Conservation (phyloP, 2,797 vertebrate genomes). For the Tokudaia muenninki region DNA sequence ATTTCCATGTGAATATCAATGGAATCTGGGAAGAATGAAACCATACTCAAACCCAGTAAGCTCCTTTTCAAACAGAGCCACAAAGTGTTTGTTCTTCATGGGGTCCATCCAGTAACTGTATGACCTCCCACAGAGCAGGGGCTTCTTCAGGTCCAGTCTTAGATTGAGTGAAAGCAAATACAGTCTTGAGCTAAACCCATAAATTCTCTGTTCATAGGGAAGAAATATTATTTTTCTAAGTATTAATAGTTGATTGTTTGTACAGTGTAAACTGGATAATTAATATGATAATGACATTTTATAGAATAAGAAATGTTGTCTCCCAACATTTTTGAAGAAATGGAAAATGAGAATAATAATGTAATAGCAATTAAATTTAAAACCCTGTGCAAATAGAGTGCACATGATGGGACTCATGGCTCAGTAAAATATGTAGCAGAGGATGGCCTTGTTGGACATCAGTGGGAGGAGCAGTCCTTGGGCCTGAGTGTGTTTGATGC, state of each 20-base stretch:
- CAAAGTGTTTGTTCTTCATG: not conserved
- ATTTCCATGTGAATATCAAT: not conserved
- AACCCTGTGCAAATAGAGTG: not conserved
- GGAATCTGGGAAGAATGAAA: not conserved
- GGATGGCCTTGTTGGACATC: no score
- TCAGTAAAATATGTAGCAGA: no score
- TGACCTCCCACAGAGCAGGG: not conserved
- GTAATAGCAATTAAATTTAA: not conserved
- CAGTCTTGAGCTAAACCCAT: not conserved
- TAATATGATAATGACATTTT: not conserved
- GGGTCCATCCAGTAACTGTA: not conserved
- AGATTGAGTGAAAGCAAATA: not conserved
- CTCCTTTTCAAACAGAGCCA: not conserved
- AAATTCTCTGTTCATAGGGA: not conserved
- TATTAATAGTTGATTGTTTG: not conserved
- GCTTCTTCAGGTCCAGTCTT: not conserved
- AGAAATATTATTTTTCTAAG: not conserved
- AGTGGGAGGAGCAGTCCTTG: no score
- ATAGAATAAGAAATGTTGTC: not conserved
- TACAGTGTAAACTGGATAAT: not conserved
- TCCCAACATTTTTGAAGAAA: not conserved
- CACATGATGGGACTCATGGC: no score
- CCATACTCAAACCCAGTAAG: fast-evolving
- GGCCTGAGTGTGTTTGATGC: no score
- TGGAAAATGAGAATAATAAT: not conserved